Evolutionary conservation across 2,797 vertebrate species (phyloP), one percentile per base, ranked within the genome.

Genomic region (Sciurus vulgaris): DNA sequence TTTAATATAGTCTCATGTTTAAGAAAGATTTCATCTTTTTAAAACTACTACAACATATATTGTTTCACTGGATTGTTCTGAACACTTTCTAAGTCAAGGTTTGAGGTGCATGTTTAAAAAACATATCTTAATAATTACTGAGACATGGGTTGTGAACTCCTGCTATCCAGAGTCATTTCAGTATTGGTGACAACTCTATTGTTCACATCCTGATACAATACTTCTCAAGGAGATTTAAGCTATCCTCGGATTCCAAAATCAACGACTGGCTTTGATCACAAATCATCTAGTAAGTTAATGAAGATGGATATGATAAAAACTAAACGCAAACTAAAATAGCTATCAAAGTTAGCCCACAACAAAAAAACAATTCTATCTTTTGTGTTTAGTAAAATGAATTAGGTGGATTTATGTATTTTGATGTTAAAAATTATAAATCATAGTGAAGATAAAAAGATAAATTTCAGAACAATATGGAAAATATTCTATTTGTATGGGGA

Each of bases 1-100:
- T 13, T 77, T 44, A 85, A 61, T 93, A 44, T 35, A 95, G 28
- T 61, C 76, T 67, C 24, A 44, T 20, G 51, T 72, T 91, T 91
- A 44, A 86, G 59, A 77, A 18, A 51, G 8, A 67, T 22, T 74
- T 90, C 12, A 61, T 49, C 9, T 49, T 76, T 93, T 38, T 18
- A 14, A 83, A 86, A 89, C 67, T 2, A 54, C 28, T 38, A 92
- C 22, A 87, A 49, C 10, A 10, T 7, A 44, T 13, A 92, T 17
- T 63, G 0, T 17, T 95, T 87, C 28, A 79, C 12, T 65, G 12
- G 49, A 38, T 83, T 91, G 28, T 74, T 15, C n/a, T 67, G 30
- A 41, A 1, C 5, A n/a, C 26, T 0, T 51, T n/a, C 13, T 56
- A 65, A 3, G 15, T 91, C 15, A 83, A 61, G 22, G 20, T 8